Percentiles rank a stretch among this genome's conserved stretches.
Evolutionary conservation across 2,797 vertebrate genomes (phyloP).

Genomic region (Odontamblyopus rebecca): DNA sequence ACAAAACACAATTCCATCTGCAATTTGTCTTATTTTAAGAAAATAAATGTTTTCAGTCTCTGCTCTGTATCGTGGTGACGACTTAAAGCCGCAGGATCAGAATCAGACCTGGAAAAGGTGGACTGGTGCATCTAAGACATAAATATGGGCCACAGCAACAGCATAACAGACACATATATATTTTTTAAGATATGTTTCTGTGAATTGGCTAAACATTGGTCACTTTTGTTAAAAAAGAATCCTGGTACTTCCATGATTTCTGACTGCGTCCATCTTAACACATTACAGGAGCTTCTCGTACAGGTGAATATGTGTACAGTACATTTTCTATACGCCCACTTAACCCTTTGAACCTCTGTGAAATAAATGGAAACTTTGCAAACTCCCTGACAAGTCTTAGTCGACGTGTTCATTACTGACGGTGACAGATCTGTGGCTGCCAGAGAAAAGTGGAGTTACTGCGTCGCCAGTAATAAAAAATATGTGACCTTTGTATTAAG

Average conservation of each 20-base stretch:
- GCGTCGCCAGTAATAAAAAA: constrained; percentile 46
- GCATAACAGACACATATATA: not conserved
- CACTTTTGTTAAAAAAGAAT: no score
- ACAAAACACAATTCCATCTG: no score
- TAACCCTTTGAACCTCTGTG: constrained; percentile 36
- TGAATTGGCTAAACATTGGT: no score
- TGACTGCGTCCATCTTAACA: not conserved
- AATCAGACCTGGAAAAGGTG: no score
- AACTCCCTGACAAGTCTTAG: constrained; percentile 50
- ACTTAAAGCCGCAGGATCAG: no score
- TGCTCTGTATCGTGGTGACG: no score
- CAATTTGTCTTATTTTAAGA: no score
- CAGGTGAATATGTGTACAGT: not conserved
- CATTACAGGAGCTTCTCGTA: not conserved
- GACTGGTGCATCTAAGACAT: no score
- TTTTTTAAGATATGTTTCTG: not conserved
- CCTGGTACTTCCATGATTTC: not conserved
- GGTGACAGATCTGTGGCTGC: constrained; percentile 57
- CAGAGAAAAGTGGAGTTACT: constrained; percentile 33
- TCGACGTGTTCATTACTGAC: constrained; percentile 71
- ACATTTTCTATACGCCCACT: constrained; percentile 7
- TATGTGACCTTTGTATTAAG: constrained; percentile 36
- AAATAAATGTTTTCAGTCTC: no score
- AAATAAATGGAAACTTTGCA: constrained; percentile 41
- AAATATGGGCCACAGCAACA: no score